Percentiles rank a stretch among this genome's conserved stretches.
These are phyloP conservation scores for Crenichthys baileyi DNA, from an alignment of 2,797 vertebrate species.

Conservation along the genomic window DNA sequence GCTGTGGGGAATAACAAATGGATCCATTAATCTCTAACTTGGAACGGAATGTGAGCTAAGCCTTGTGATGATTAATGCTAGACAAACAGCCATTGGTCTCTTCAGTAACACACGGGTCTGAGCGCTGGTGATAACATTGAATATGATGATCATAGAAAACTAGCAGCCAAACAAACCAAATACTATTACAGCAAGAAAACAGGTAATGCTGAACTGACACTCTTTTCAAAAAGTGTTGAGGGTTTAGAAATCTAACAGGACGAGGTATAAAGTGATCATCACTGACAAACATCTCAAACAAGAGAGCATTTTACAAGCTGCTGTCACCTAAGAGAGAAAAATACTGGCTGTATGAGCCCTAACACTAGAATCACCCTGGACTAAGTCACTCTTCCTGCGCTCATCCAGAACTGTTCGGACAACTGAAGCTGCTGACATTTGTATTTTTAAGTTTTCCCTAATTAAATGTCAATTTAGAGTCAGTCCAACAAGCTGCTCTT, in stretches of 20 bases:
- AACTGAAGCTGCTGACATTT: no score
- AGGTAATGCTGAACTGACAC: not conserved
- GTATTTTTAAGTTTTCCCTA: no score
- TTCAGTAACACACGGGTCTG: not conserved
- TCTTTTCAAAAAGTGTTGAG: not conserved
- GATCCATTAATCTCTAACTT: constrained; percentile 24
- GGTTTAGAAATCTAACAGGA: not conserved
- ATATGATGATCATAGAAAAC: not conserved
- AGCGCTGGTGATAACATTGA: not conserved
- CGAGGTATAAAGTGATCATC: not conserved
- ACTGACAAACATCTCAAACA: no score
- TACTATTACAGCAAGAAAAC: not conserved
- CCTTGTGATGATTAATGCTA: not conserved
- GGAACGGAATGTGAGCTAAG: constrained; percentile 17
- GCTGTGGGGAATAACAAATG: constrained; percentile 18
- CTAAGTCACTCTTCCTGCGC: no score
- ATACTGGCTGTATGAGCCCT: no score
- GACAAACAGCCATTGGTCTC: not conserved
- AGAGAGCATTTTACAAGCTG: constrained; percentile 3
- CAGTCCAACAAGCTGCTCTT: no score
- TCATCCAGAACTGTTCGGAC: no score
- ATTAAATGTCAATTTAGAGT: no score
- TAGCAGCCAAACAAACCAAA: not conserved
- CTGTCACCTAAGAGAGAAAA: constrained; percentile 6
- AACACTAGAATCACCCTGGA: no score